A percentile compares a stretch with the other conserved stretches of the same genome.
phyloP scores from a whole-genome alignment of 1,140 invertebrate genomes.

The Ganaspis sp. region DNA sequence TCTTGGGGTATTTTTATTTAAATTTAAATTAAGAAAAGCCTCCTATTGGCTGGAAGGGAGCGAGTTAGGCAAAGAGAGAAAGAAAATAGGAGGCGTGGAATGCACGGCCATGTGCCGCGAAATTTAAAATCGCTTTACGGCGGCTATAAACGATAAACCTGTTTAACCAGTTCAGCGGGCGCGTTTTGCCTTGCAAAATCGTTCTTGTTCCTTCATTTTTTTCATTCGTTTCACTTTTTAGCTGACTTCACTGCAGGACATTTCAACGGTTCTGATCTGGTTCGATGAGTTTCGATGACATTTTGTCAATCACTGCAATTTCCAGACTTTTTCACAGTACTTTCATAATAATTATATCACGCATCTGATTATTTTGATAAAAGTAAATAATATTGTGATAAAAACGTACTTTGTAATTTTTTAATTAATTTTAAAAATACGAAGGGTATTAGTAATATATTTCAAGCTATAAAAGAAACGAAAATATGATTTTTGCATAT shows the following conservation, averaged over 20 bases:
- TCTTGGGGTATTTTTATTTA: not conserved
- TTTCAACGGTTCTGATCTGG: conserved; percentile 32
- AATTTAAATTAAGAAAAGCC: not conserved
- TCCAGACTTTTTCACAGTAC: no score
- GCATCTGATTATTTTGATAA: no score
- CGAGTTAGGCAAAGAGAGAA: conserved; percentile 29
- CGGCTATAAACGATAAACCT: conserved; percentile 72
- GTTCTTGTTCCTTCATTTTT: conserved; percentile 61
- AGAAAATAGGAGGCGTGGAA: conserved; percentile 48
- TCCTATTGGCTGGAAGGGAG: conserved; percentile 34
- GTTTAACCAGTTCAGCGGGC: conserved; percentile 71
- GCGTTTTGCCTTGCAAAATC: conserved; percentile 66
- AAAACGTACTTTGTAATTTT: no score
- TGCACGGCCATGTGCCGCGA: conserved; percentile 67
- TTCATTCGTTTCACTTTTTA: conserved; percentile 56
- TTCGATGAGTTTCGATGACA: conserved; percentile 21
- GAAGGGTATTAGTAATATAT: no score
- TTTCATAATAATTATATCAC: no score
- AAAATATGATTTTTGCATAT: no score
- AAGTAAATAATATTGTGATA: no score
- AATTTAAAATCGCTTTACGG: conserved; percentile 74
- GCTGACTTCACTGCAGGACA: conserved; percentile 16
- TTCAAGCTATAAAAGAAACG: no score
- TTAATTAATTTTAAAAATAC: no score
- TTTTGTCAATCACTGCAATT: not conserved